Evolutionary conservation across 2,113 vertebrate species (phyloP), one percentile per base, ranked within the genome.

Genomic region (Lophochroa leadbeateri): DNA sequence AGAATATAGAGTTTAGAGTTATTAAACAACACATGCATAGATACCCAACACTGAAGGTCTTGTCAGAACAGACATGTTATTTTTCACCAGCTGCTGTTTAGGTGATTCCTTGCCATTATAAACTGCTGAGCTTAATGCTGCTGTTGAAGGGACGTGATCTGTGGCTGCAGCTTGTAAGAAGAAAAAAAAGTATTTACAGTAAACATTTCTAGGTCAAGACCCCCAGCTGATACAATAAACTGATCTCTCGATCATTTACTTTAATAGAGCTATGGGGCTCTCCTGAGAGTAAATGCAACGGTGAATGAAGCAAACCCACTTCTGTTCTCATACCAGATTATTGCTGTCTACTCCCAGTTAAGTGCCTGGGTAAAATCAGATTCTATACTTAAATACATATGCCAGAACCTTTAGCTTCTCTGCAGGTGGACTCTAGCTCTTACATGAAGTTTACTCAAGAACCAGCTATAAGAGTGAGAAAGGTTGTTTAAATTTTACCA

Each of bases 101-200:
- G 98, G 96, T 17, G 98, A 97, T 39, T 99, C 98, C 92, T 93
- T 98, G 94, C 98, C 98, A 20, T 99, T 99, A 95, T 98, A 98
- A 93, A 97, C 86, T 47, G 96, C 88, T 16, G 98, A 92, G 28
- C 93, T 87, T 16, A 98, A 94, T 0, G 91, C 85, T 46, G 93
- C 57, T 20, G 98, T 95, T 31, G 97, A 86, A 13, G 96, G 86
- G 28, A 86, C 71, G 43, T 97, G 96, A 65, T 99, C 99, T 35
- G 94, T 17, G 10, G 95, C 94, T 39, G 96, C 81, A 79, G 97
- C 98, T 97, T 96, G 41, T 19, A 68, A 92, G 41, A 47, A 77
- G 53, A 70, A 71, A 81, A 19, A 8, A 9, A 37, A 64, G 11
- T 53, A 37, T 52, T 86, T 67, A 84, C 28, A 82, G 71, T 10